Base-by-base conservation (phyloP, 2,888 invertebrate species). In the Emmelina monodactyla region DNA sequence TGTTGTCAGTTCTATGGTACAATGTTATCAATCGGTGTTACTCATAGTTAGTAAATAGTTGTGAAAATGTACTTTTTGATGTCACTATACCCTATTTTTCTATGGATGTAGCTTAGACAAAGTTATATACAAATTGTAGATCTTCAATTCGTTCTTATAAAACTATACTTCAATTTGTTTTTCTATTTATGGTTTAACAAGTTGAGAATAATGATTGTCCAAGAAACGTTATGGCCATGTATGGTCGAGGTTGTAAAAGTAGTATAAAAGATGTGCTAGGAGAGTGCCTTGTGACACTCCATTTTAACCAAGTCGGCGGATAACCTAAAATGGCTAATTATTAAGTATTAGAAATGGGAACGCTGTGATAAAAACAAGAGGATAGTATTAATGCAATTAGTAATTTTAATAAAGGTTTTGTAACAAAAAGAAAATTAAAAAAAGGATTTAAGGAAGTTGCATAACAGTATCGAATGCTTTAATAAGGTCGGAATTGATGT, bases 281-380 rank as follows among this genome's bases (percentile, higher is more conserved):
- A 53, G 58, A 55, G 68, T 70, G 66, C 72, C 72, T 67, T 70
- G 65, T 9, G 62, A 55, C 42, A 63, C 65, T 57, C 69, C 55
- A 47, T 42, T 41, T 47, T 41, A 44, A 47, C 46, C 43, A 46
- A 45, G 46, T 45, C 42, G 42, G 44, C 45, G 43, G 53, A 51
- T 46, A 53, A 53, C 52, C 42, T 53, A 49, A 49, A 43, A 46
- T 55, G 55, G 46, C 50, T 51, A 48, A 45, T 7, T 29, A 14
- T 39, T 50, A 53, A 48, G 45, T 47, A 49, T 46, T 48, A 53
- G 49, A 52, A 51, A 44, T 50, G 57, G 60, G 58, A 58, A 58
- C 51, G 61, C 67, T 73, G 73, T 73, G 72, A 75, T 75, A 71
- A 55, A 54, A 46, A 44, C 45, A 42, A 41, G 47, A 46, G 58